phyloP scores from a whole-genome alignment of 1,140 invertebrate species.

The Hirudo medicinalis region DNA sequence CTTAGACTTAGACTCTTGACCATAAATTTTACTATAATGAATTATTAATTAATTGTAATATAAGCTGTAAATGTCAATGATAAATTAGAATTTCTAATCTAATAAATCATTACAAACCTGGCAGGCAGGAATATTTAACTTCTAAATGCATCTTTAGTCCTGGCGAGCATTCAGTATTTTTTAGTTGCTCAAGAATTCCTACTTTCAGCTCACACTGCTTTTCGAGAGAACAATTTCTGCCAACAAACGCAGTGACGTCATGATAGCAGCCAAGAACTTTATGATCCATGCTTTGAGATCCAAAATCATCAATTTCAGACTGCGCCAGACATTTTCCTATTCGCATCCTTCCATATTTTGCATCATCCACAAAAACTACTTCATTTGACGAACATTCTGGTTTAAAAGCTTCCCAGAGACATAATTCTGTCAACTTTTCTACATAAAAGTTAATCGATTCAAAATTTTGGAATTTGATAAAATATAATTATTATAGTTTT shows the following conservation, averaged over 20 bases:
- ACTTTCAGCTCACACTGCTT: background rate
- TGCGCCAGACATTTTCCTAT: slow-evolving; percentile 4
- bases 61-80: background rate
- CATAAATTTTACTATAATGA: no score
- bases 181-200: background rate
- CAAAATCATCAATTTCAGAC: background rate
- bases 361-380: slow-evolving; percentile 3
- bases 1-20: no score
- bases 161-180: background rate
- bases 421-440: background rate
- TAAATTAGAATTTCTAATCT: background rate
- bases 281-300: background rate
- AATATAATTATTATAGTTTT: no score
- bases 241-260: background rate
- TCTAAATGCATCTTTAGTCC: background rate
- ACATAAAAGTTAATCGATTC: no score
- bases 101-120: background rate
- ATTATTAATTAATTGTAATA: no score
- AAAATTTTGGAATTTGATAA: no score
- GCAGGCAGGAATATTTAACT: background rate
- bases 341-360: slow-evolving; percentile 12
- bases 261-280: background rate
- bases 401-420: background rate
- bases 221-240: background rate
- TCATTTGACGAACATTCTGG: background rate